Conservation (phyloP, 2,888 invertebrate species). For the Brenthis ino region DNA sequence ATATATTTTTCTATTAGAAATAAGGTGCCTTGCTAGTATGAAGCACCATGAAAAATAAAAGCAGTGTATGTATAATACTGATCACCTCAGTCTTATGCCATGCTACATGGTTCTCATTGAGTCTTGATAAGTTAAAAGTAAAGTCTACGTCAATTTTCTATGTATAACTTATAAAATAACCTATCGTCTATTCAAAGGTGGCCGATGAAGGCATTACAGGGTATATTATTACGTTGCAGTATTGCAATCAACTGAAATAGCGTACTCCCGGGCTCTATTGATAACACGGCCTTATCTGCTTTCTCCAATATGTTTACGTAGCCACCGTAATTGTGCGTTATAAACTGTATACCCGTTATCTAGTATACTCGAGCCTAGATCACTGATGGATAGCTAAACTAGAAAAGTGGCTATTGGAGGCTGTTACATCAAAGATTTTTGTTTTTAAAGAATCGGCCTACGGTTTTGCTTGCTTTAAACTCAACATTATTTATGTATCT, state of each 20-base stretch:
- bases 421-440: background rate
- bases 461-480: no score
- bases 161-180: conserved; percentile 2
- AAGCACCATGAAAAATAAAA: no score
- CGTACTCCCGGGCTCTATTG: conserved; percentile 62
- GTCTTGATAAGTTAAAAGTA: background rate
- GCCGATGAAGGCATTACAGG: conserved; percentile 78
- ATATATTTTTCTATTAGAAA: no score
- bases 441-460: no score
- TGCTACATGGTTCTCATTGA: no score
- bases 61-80: no score
- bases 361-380: conserved; percentile 14
- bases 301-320: conserved; percentile 33
- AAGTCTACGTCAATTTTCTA: background rate
- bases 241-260: conserved; percentile 70
- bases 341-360: conserved; percentile 26
- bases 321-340: conserved; percentile 35
- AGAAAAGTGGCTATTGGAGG: background rate
- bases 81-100: no score
- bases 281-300: conserved; percentile 52
- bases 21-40: no score
- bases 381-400: conserved; percentile 9
- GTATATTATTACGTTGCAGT: conserved; percentile 61
- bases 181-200: conserved; percentile 32
- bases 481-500: no score